phyloP scores from a whole-genome alignment of 2,113 vertebrate genomes.

The Laticauda colubrina region DNA sequence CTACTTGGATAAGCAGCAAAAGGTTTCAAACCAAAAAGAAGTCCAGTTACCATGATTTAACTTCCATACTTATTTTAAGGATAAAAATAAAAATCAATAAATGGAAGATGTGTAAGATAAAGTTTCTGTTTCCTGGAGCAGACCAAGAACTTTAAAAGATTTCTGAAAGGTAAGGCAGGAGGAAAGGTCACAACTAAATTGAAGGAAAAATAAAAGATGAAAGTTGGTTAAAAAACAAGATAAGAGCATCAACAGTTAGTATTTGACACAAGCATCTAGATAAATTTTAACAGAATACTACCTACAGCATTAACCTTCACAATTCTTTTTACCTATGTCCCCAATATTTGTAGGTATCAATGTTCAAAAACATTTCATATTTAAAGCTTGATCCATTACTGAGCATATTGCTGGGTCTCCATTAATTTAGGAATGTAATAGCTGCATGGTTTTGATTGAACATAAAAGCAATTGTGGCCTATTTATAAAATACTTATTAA shows the following conservation, averaged over 20 bases:
- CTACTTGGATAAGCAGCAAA: not conserved
- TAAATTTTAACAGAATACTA: not conserved
- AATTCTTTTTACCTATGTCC: not conserved
- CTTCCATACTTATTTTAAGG: not conserved
- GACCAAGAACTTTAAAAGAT: not conserved
- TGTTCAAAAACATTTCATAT: not conserved
- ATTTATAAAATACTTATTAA: slow-evolving; percentile 20
- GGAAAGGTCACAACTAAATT: not conserved
- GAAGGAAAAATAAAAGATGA: not conserved
- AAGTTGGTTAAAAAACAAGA: not conserved
- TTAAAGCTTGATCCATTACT: not conserved
- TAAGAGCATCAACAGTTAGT: not conserved
- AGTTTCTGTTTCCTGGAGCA: not conserved
- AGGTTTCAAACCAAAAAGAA: not conserved
- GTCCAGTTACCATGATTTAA: not conserved
- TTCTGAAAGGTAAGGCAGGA: not conserved
- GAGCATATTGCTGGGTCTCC: not conserved
- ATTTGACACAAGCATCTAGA: not conserved
- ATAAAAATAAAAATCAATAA: not conserved
- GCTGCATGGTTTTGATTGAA: slow-evolving; percentile 3
- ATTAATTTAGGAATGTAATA: not conserved
- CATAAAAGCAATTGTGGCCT: not conserved
- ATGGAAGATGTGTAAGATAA: not conserved
- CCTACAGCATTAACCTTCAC: not conserved
- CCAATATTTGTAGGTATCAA: not conserved